These are phyloP conservation scores for Dasypus novemcinctus DNA, from an alignment of 2,113 vertebrate species.

Conservation along the genomic window DNA sequence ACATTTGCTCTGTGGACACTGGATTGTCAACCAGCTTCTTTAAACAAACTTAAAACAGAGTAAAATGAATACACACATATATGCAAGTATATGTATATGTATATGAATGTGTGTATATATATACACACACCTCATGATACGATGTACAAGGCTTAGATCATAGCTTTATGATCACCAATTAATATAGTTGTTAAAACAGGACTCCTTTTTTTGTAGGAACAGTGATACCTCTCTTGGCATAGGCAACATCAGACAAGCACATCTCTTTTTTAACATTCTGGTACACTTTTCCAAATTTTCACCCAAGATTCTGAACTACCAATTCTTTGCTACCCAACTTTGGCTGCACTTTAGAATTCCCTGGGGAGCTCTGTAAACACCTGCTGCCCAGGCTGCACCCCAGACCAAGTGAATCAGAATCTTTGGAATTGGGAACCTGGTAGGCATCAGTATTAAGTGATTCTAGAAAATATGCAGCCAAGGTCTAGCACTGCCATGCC, in stretches of 20 bases:
- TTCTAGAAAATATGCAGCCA: not conserved
- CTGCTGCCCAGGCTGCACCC: not conserved
- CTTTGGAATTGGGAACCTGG: not conserved
- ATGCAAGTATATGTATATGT: accelerated
- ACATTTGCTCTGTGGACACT: too few relatives aligned
- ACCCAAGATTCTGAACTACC: not conserved
- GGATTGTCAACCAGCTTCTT: not conserved
- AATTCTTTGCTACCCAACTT: not conserved
- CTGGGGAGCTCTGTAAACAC: not conserved
- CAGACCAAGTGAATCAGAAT: not conserved
- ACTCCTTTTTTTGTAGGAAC: not conserved
- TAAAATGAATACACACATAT: not conserved
- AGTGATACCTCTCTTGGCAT: not conserved
- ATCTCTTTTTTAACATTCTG: not conserved
- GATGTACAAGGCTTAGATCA: not conserved
- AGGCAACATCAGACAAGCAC: not conserved
- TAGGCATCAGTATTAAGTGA: not conserved
- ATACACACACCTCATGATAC: not conserved
- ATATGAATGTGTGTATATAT: too few relatives aligned
- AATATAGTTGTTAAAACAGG: not conserved
- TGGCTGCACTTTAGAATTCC: too few relatives aligned
- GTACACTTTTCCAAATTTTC: not conserved
- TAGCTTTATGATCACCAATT: not conserved
- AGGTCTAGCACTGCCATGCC: not conserved
- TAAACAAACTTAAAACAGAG: not conserved